Conservation (phyloP, 2,797 vertebrate species). For the Enteromius afrohamiltoni region DNA sequence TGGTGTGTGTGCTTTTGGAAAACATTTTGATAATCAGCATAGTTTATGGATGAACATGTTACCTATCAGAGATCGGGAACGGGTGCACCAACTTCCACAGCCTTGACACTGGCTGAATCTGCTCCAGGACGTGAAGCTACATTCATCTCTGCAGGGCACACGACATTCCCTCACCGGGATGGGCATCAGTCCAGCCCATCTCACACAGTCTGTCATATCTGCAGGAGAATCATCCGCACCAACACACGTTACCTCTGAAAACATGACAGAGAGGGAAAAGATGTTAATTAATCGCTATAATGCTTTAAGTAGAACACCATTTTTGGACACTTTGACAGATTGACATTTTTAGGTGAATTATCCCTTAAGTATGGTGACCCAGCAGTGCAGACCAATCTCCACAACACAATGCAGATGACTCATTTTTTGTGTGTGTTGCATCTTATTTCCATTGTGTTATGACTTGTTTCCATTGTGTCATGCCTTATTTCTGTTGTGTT, state of each 20-base stretch:
- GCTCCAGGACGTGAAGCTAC: constrained; percentile 84
- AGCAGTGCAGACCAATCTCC: background rate
- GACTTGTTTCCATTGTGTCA: no score
- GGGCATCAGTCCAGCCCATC: constrained; percentile 76
- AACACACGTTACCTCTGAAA: constrained; percentile 75
- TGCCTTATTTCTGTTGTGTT: no score
- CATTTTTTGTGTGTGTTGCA: no score
- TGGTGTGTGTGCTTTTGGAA: background rate
- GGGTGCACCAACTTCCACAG: constrained; percentile 74
- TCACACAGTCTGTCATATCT: constrained; percentile 74
- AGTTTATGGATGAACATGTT: constrained; percentile 21
- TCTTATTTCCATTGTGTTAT: no score
- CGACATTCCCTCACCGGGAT: constrained; percentile 76
- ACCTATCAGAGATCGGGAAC: constrained; percentile 83
- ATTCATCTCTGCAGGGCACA: constrained; percentile 83
- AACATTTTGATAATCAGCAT: background rate
- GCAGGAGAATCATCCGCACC: constrained; percentile 69
- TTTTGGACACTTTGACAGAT: background rate
- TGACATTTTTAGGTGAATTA: background rate
- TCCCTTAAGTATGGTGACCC: background rate
- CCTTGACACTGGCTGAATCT: constrained; percentile 78
- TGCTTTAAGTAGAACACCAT: background rate
- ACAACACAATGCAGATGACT: no score
- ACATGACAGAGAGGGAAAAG: background rate
- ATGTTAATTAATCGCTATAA: background rate